A percentile compares a stretch with the other conserved stretches of the same genome.
phyloP scores from a whole-genome alignment of 1,140 invertebrate species.

The Myzus persicae region DNA sequence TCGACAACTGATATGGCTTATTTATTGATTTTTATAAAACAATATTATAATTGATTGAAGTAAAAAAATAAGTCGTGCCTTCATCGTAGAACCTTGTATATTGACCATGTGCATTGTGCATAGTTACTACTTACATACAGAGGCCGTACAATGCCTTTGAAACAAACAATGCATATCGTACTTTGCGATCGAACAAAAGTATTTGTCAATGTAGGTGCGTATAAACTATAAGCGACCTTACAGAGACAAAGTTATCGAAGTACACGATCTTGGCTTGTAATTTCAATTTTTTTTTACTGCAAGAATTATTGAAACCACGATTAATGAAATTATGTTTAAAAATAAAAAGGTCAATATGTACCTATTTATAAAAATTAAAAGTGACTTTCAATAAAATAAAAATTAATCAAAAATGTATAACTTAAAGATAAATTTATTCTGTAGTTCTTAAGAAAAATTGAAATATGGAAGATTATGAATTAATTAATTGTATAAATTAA shows the following conservation, averaged over 20 bases:
- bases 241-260: constrained; percentile 6
- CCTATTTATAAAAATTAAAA: background rate
- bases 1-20: background rate
- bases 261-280: background rate
- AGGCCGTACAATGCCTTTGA: constrained; percentile 16
- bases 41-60: background rate
- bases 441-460: background rate
- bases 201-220: constrained; percentile 5
- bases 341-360: background rate
- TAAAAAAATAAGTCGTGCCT: background rate
- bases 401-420: background rate
- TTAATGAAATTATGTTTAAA: background rate
- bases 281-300: background rate
- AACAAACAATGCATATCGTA: background rate
- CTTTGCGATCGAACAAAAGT: constrained; percentile 22
- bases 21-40: constrained; percentile 7
- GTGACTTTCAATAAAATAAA: background rate
- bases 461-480: background rate
- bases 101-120: background rate
- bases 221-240: background rate
- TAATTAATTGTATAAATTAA: background rate
- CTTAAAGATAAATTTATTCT: background rate
- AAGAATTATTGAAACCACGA: background rate
- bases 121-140: background rate
- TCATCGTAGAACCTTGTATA: background rate